Evolutionary conservation across 2,888 invertebrate species (phyloP).

Genomic region (Agrotis clavis): DNA sequence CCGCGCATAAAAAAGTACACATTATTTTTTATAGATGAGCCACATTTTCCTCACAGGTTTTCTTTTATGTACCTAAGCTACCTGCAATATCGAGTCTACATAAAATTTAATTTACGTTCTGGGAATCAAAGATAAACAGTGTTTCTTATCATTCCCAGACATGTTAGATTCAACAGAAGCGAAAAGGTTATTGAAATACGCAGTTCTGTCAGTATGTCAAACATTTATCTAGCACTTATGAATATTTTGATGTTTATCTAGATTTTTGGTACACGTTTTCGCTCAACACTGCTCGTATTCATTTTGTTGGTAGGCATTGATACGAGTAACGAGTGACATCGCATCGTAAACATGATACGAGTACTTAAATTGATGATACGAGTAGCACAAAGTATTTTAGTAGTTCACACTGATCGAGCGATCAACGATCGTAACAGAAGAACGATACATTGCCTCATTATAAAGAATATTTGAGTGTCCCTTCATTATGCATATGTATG

Average conservation of each 20-base stretch:
- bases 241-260: conserved; percentile 35
- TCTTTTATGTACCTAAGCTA: neutral
- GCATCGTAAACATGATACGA: neutral
- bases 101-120: conserved; percentile 18
- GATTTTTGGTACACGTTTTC: conserved; percentile 16
- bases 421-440: conserved; percentile 32
- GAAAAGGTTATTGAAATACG: conserved; percentile 32
- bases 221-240: conserved; percentile 29
- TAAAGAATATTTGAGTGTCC: conserved; percentile 2
- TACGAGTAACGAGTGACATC: conserved; percentile 7
- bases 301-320: neutral
- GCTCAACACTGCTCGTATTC: neutral
- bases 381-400: neutral
- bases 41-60: neutral
- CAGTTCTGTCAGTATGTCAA: conserved; percentile 36
- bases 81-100: conserved; percentile 3
- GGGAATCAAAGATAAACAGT: conserved; percentile 16
- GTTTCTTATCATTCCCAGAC: conserved; percentile 23
- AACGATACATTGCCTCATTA: conserved; percentile 8
- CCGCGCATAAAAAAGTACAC: too few relatives aligned
- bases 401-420: conserved; percentile 30
- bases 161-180: conserved; percentile 37
- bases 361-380: neutral
- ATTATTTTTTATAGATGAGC: too few relatives aligned
- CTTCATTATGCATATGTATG: conserved; percentile 16